A percentile compares a stretch with the other conserved stretches of the same genome.
These are phyloP conservation scores for Seladonia tumulorum DNA, from an alignment of 2,888 invertebrate genomes.

Conservation along the genomic window DNA sequence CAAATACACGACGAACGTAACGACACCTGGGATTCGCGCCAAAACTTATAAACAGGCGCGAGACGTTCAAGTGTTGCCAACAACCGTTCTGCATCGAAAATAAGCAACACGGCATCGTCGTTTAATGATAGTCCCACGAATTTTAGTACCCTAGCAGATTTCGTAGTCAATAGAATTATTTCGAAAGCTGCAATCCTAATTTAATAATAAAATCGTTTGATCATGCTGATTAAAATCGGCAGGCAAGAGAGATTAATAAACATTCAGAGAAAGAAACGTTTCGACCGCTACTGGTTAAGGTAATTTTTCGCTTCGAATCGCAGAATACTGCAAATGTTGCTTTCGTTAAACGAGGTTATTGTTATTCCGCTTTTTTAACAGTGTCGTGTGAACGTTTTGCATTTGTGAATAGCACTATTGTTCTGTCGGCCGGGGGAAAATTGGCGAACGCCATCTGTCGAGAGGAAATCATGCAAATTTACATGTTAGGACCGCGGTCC, in stretches of 20 bases:
- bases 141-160: conserved; percentile 22
- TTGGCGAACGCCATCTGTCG: background rate
- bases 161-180: conserved; percentile 17
- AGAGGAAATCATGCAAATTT: conserved; percentile 38
- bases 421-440: background rate
- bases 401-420: background rate
- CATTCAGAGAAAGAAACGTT: background rate
- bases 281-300: background rate
- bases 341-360: background rate
- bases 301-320: background rate
- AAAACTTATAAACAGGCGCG: conserved; percentile 51
- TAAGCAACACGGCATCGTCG: conserved; percentile 31
- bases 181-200: background rate
- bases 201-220: background rate
- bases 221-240: background rate
- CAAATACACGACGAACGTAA: conserved; percentile 28
- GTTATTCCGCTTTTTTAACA: background rate
- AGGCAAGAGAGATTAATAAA: background rate
- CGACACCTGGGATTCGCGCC: conserved; percentile 46
- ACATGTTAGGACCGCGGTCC: conserved; percentile 36
- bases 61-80: conserved; percentile 40
- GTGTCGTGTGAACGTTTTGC: background rate
- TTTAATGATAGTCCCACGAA: conserved; percentile 37
- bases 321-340: background rate
- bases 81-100: conserved; percentile 37